Base-by-base conservation (phyloP, 2,888 invertebrate genomes). In the Drosophila hamatofila region DNA sequence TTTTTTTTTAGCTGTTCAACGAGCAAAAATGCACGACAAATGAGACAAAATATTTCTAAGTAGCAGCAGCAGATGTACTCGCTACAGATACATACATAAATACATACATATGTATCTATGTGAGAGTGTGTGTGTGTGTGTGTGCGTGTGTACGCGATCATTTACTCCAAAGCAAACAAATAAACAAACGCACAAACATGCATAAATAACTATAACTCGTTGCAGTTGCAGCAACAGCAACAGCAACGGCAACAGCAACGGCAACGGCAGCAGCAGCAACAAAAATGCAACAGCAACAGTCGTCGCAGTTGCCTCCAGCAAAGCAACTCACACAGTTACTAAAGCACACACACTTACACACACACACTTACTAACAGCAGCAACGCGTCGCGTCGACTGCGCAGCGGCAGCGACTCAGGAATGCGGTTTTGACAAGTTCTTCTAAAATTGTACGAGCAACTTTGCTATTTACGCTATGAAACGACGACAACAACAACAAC, bases 361-460 rank as follows among this genome's bases (percentile, higher is more conserved):
- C 56, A 52, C 51, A 66, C 33, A 33, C 16, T 21, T 42, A 65
- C 65, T 37, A 48, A 30, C 30, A 30, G 30, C 30, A 30, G 30
- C 27, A 27, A 9, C 30, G 44, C 56, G 58, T 37, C 51, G 62
- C 58, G 59, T 41, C 48, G 66, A 84, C 84, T 68, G 74, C 84
- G 75, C 78, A 75, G 89, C 75, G 58, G 78, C 89, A 72, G 89
- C 63, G 80, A 46, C 75, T 81, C 59, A 82, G 91, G 91, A 92
- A 91, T 91, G 91, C 83, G 92, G 91, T 92, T 91, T 91, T 92
- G 91, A 91, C 91, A 91, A 91, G 92, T 91, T 91, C 91, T 92
- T 92, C 90, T 91, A 92, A 91, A 92, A 89, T 89, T 90, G 91
- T 91, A 85, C 88, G 91, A 89, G 81, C 92, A 91, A 90, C 91